Evolutionary conservation across 53 echinoderm and acorn worm species (phyloP), one percentile per base, ranked within the genome.

Genomic region (Actinopyga echinites): DNA sequence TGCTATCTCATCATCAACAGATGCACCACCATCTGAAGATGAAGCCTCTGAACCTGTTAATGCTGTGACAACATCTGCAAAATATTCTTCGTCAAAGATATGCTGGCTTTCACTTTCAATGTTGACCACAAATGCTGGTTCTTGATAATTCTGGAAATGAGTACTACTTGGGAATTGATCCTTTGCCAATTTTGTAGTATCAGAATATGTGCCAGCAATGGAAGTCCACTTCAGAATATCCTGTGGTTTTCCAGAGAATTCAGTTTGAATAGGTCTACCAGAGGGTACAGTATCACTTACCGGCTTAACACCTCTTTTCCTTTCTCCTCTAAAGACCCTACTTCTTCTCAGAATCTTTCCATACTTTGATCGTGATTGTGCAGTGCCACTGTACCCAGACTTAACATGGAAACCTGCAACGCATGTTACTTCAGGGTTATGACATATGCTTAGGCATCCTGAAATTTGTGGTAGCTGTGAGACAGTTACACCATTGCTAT

Each of bases 71-170:
- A 71, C 40, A 24, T 40, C 24, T 45, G 23, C 43, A 71, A 71
- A 71, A 23, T 71, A 40, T 71, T 71, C 42, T 44, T 42, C 71
- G 40, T 71, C 71, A 71, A 71, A 71, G 21, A 45, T 22, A 42
- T 71, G 42, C 17, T 40, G 43, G 40, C 23, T 26, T 36, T 40
- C 31, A 24, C 1, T 42, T 11, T 23, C 3, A 4, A 13, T 42
- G 13, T 49, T 2, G 7, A 2, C n/a, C n/a, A n/a, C n/a, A n/a
- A n/a, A n/a, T n/a, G n/a, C n/a, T n/a, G n/a, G n/a, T n/a, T n/a
- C n/a, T n/a, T n/a, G n/a, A n/a, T n/a, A n/a, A n/a, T n/a, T n/a
- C n/a, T n/a, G n/a, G n/a, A n/a, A n/a, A 8, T 28, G 13, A 60
- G 8, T 28, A 17, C 1, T 1, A 17, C n/a, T 11, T 23, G 8